Base-by-base conservation (phyloP, 2,113 vertebrate species). In the Serinus canaria region DNA sequence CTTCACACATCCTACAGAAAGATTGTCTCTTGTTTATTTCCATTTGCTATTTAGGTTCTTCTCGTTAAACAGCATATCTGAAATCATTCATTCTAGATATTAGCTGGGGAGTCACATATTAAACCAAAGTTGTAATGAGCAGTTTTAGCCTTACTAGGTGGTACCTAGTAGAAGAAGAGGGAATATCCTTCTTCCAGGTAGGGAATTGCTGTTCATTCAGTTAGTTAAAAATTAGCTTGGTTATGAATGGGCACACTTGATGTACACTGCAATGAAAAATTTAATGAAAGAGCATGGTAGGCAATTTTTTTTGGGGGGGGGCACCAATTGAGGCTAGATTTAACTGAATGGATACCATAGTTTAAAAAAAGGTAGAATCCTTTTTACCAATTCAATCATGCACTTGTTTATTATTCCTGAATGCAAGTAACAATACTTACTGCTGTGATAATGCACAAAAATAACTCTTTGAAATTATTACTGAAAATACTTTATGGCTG, bases 231-330 rank as follows among this genome's bases (percentile, higher is more conserved):
- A 35, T 44, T 31, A 41, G 10, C 33, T 73, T 56, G 24, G 1
- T 67, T 58, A 37, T 35, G 22, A 87, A 41, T 49, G 27, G 16
- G 11, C 8, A 44, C 8, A 4, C 17, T 73, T 79, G n/a, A 28
- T 44, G 16, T 56, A 7, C 24, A 19, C 28, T 83, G 55, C 18
- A 60, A 3, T 66, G 43, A 77, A 43, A 84, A 63, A 15, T 21
- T 43, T 44, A 88, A n/a, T 84, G 49, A 37, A 82, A 72, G 41
- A 87, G 6, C 35, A 20, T 31, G 58, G 9, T 31, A 73, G 31
- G 25, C 0, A 0, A 4, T 28, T 44, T 87, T 80, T 43, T 58
- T 23, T 43, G 15, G 41, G 10, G 46, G 4, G 4, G 13, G 6
- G 2, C 43, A 28, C n/a, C 13, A 47, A 35, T 17, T 68, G 15